Evolutionary conservation across 2,888 invertebrate species (phyloP), one percentile per base, ranked within the genome.

Genomic region (Rutpela maculata): DNA sequence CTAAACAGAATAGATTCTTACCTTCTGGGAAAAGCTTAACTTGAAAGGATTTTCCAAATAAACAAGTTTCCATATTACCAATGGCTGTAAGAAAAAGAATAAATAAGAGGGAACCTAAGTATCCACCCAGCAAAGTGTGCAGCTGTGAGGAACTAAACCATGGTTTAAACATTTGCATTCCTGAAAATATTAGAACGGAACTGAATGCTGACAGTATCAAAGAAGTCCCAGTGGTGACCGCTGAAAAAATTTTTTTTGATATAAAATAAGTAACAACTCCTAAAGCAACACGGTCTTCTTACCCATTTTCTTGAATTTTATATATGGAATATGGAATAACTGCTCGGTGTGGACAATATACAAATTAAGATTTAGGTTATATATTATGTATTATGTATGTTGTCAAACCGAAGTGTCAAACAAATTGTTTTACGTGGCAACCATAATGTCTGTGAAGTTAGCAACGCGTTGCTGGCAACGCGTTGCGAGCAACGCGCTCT

Each of bases 21-120:
- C 89, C 88, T 93, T 98, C 98, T 55, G 97, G 97, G 83, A 98
- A 94, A 35, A 90, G 76, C 89, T 97, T 96, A 22, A 97, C 91
- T 89, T 98, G 98, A 86, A 97, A 97, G 78, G 95, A 94, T 87
- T 95, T 95, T 0, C 98, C 98, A 91, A 98, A 97, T 59, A 96
- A 86, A 59, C 95, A 91, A 71, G 95, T 92, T 91, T 98, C 98
- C 76, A 98, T 91, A 90, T 98, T 98, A 78, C 96, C 97, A 76
- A 98, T 91, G 43, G 97, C 96, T 79, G 98, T 98, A 55, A 98
- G 92, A 77, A 95, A 91, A 82, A 98, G 93, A 85, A 97, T 92
- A 87, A 98, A 98, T 85, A 98, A 91, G 81, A 97, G 89, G 0
- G 98, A 97, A 74, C 97, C 97, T 56, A 97, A 90, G 86, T 95